Conservation (phyloP, 2,888 invertebrate species). For the Tipula lateralis region DNA sequence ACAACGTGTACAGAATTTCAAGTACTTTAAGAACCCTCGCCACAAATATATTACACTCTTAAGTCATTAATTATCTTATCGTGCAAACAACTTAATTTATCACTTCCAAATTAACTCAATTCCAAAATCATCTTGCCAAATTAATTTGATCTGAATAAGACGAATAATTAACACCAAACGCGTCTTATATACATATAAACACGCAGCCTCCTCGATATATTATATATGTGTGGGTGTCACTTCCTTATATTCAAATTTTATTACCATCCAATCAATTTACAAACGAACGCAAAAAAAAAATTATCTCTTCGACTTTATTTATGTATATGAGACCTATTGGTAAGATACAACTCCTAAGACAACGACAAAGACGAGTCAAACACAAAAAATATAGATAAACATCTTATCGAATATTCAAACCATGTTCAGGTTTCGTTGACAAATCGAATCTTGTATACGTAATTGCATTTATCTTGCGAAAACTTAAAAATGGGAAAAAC, state of each 20-base stretch:
- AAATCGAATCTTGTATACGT: slow-evolving; percentile 30
- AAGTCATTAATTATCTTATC: too few species aligned
- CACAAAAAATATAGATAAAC: not conserved
- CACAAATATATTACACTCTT: too few species aligned
- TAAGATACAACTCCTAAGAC: not conserved
- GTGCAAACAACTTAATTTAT: not conserved
- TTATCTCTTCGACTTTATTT: not conserved
- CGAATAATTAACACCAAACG: not conserved
- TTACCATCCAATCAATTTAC: slow-evolving; percentile 15
- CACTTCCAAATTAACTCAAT: not conserved
- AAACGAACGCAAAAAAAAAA: not conserved
- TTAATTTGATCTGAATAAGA: not conserved
- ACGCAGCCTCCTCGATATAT: not conserved
- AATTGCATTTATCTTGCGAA: slow-evolving; percentile 27
- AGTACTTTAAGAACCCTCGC: too few species aligned
- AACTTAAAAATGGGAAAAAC: not conserved
- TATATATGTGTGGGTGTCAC: not conserved
- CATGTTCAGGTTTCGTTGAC: slow-evolving; percentile 31
- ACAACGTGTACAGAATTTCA: too few species aligned
- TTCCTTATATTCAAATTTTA: not conserved
- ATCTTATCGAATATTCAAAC: slow-evolving; percentile 30
- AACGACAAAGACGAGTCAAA: not conserved
- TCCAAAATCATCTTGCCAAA: not conserved
- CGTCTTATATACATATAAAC: not conserved
- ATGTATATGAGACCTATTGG: not conserved